These are phyloP conservation scores for Helicoverpa zea DNA, from an alignment of 1,140 invertebrate genomes.

Conservation along the genomic window DNA sequence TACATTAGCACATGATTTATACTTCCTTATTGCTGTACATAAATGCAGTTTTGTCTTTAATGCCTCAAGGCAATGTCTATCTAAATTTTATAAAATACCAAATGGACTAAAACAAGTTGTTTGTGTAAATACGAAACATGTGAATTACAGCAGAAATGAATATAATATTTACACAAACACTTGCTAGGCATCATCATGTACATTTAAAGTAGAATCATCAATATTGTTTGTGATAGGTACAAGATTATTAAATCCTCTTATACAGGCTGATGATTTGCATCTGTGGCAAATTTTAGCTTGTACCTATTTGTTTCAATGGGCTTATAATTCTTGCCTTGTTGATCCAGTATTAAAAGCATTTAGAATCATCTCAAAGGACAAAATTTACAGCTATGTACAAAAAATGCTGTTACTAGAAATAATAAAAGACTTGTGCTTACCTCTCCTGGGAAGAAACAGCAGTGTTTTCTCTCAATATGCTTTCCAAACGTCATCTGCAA, in stretches of 20 bases:
- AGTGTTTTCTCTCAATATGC: constrained; percentile 96
- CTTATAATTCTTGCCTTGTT: background rate
- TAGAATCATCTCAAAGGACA: background rate
- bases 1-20: background rate
- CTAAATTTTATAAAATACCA: background rate
- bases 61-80: background rate
- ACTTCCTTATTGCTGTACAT: background rate
- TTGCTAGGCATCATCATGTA: too few relatives aligned
- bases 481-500: constrained; percentile 97
- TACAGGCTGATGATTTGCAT: too few relatives aligned
- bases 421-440: constrained; percentile 84
- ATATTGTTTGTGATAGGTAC: too few relatives aligned
- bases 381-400: constrained; percentile 13
- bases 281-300: too few relatives aligned
- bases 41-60: background rate
- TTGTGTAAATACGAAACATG: too few relatives aligned
- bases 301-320: too few relatives aligned
- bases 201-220: too few relatives aligned
- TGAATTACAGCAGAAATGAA: too few relatives aligned
- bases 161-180: too few relatives aligned
- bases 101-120: background rate
- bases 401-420: too few relatives aligned
- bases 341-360: background rate
- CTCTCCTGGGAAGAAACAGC: constrained; percentile 96
- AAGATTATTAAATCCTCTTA: too few relatives aligned